phyloP scores from a whole-genome alignment of 2,113 vertebrate genomes.

The Hypanus sabinus region DNA sequence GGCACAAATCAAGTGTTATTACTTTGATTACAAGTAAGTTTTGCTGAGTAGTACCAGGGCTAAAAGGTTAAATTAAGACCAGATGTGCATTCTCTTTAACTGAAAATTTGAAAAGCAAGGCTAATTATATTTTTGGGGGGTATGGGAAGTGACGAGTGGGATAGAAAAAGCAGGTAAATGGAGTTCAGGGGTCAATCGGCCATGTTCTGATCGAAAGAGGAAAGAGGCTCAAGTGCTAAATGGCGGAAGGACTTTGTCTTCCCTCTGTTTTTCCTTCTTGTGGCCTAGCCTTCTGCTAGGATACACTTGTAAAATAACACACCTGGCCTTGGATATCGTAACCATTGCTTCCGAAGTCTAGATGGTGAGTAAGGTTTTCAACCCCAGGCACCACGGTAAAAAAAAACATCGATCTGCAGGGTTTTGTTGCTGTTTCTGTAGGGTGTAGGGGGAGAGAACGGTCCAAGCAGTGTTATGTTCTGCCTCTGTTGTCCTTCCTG shows the following conservation, averaged over 20 bases:
- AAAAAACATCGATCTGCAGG: background rate
- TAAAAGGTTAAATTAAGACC: background rate
- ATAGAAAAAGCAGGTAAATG: background rate
- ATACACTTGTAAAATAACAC: background rate
- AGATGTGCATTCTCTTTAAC: background rate
- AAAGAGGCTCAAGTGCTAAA: too few relatives aligned
- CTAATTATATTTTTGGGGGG: background rate
- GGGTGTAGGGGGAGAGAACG: background rate
- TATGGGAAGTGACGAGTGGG: background rate
- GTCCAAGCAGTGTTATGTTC: background rate
- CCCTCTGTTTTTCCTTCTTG: background rate
- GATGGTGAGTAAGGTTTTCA: background rate
- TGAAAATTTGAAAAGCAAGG: background rate
- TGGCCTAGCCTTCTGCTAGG: background rate
- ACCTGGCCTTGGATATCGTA: background rate
- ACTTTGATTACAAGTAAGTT: slow-evolving; percentile 90
- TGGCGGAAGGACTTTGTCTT: too few relatives aligned
- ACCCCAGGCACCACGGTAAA: too few relatives aligned
- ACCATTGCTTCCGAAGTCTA: background rate
- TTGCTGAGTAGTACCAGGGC: background rate
- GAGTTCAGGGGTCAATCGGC: background rate
- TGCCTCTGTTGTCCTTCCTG: background rate
- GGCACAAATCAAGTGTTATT: slow-evolving; percentile 92
- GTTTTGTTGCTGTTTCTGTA: background rate
- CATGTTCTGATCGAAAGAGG: background rate